Evolutionary conservation across 2,797 vertebrate species (phyloP).

Genomic region (Xiphorhynchus erythropygius): DNA sequence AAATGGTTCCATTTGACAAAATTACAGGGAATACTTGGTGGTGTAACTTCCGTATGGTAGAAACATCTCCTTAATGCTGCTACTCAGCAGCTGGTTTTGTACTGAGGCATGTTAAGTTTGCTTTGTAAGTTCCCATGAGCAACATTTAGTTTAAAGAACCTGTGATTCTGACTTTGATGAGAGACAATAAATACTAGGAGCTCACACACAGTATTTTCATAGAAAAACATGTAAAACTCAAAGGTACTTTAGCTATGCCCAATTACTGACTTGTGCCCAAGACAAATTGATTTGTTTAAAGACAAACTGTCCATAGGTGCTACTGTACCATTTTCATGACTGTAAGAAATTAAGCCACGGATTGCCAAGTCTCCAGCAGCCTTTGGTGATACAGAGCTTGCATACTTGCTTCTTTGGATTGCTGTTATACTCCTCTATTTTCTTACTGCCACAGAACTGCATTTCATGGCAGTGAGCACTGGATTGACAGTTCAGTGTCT

Average conservation of each 20-base stretch:
- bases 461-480: not conserved
- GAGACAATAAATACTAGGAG: not conserved
- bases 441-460: not conserved
- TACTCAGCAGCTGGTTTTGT: not conserved
- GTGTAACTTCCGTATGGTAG: not conserved
- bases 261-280: not conserved
- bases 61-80: not conserved
- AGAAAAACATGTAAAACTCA: not conserved
- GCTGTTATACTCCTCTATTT: not conserved
- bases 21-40: not conserved
- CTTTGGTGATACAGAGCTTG: not conserved
- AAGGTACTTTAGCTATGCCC: not conserved
- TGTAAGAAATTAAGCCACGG: not conserved
- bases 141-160: not conserved
- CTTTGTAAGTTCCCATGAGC: not conserved
- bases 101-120: not conserved
- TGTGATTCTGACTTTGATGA: not conserved
- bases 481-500: not conserved
- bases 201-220: not conserved
- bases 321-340: not conserved
- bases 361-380: not conserved
- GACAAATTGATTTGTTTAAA: not conserved
- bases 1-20: not conserved
- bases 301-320: not conserved
- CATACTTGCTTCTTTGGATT: not conserved